Evolutionary conservation across 1,140 invertebrate species (phyloP).

Genomic region (Polyergus mexicanus): DNA sequence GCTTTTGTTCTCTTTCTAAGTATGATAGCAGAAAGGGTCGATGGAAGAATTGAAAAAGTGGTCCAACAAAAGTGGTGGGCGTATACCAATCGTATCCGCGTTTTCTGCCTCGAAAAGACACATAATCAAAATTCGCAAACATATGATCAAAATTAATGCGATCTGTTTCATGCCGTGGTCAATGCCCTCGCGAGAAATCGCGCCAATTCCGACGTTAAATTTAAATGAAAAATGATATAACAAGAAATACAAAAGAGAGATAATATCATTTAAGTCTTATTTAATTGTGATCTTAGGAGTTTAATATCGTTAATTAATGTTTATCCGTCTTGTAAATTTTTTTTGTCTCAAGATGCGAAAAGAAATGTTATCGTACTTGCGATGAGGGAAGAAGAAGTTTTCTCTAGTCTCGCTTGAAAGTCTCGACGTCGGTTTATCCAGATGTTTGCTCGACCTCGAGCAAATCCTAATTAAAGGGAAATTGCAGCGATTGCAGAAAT

Average conservation of each 20-base stretch:
- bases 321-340: conserved; percentile 36
- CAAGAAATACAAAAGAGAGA: neutral
- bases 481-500: conserved; percentile 70
- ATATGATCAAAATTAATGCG: conserved; percentile 71
- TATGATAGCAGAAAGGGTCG: conserved; percentile 61
- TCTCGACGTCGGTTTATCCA: conserved; percentile 75
- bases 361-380: conserved; percentile 42
- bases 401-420: neutral
- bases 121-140: conserved; percentile 75
- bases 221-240: neutral
- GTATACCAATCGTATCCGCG: conserved; percentile 69
- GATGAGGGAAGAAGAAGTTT: conserved; percentile 12
- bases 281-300: conserved; percentile 64
- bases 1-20: conserved; percentile 71
- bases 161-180: conserved; percentile 58
- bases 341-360: neutral
- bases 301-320: conserved; percentile 68
- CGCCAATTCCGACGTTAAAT: neutral
- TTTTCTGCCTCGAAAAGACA: conserved; percentile 60
- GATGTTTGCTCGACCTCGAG: conserved; percentile 70
- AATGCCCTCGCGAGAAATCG: conserved; percentile 60
- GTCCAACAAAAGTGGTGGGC: conserved; percentile 70
- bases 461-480: conserved; percentile 79
- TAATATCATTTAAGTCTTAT: conserved; percentile 31
- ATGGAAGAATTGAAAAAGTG: conserved; percentile 75